Evolutionary conservation across 2,113 vertebrate species (phyloP), one percentile per base, ranked within the genome.

Genomic region (Stomatorhinus ivindoensis): DNA sequence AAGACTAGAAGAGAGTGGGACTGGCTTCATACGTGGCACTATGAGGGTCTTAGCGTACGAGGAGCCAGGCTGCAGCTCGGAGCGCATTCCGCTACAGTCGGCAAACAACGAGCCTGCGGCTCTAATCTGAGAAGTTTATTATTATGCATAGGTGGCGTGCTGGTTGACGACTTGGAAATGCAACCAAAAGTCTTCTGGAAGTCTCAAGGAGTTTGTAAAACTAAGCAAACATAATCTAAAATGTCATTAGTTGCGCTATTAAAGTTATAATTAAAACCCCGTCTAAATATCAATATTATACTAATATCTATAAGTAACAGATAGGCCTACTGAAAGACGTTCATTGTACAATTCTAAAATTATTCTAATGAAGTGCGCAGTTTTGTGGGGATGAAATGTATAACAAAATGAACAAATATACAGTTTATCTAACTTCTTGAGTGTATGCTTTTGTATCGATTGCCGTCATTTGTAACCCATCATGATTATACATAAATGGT

Each of bases 11-110:
- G 84, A 86, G 85, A 46, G 46, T 15, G 48, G 46, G 46, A 31
- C 17, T 51, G n/a, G 48, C 44, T 51, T 87, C 50, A 51, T 87
- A 87, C 85, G 85, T 87, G 85, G 85, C 85, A 87, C 85, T 87
- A 19, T 2, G 50, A 35, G 47, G 85, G 85, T 87, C 84, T 86
- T 48, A 5, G 27, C n/a, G 24, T 47, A 44, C 24, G 19, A 13
- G 83, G 42, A 27, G 21, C 73, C 4, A 15, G 35, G 27, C n/a
- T 11, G n/a, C n/a, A 27, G n/a, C 31, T 80, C 73, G 35, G 73
- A 39, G 35, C 35, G 73, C 10, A 17, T 84, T 84, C 24, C 17
- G 9, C 2, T 84, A 4, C 46, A 10, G 82, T 9, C 6, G n/a
- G 39, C 15, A 42, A 80, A 19, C 73, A 15, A 50, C 4, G 4